These are phyloP conservation scores for Ochropleura leucogaster DNA, from an alignment of 2,888 invertebrate species.

Conservation along the genomic window DNA sequence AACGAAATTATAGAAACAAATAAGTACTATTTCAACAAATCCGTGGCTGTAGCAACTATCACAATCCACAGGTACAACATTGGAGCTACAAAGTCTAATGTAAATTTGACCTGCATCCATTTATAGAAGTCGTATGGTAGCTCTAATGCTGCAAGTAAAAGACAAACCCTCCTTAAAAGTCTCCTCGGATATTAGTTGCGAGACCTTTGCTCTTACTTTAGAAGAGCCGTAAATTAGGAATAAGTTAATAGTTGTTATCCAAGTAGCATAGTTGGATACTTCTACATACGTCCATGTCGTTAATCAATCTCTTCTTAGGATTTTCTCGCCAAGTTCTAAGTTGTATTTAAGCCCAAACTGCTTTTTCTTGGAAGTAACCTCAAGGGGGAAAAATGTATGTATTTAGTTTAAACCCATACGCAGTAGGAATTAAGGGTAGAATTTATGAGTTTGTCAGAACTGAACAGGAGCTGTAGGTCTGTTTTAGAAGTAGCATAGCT, in stretches of 20 bases:
- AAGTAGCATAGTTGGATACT: background rate
- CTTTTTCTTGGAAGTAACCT: background rate
- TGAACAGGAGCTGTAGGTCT: background rate
- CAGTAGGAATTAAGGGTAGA: background rate
- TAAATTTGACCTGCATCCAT: slow-evolving; percentile 36
- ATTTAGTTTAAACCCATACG: background rate
- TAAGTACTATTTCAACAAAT: slow-evolving; percentile 5
- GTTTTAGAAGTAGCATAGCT: background rate
- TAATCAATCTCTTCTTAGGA: background rate
- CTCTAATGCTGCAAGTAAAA: slow-evolving; percentile 30
- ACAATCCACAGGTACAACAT: slow-evolving; percentile 7
- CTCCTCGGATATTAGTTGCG: slow-evolving; percentile 1
- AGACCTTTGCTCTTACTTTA: slow-evolving; percentile 16
- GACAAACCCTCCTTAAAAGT: slow-evolving; percentile 19
- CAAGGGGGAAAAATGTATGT: background rate
- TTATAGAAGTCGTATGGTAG: slow-evolving; percentile 17
- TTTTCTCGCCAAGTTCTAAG: background rate
- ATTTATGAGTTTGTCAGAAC: background rate
- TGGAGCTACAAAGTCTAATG: slow-evolving; percentile 41
- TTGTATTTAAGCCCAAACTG: background rate
- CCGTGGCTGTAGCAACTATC: background rate
- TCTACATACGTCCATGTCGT: background rate
- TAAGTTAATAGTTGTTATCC: slow-evolving; percentile 7
- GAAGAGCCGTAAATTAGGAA: slow-evolving; percentile 18
- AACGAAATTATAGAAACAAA: background rate